These are phyloP conservation scores for Sparus aurata DNA, from an alignment of 2,797 vertebrate genomes.

Conservation along the genomic window DNA sequence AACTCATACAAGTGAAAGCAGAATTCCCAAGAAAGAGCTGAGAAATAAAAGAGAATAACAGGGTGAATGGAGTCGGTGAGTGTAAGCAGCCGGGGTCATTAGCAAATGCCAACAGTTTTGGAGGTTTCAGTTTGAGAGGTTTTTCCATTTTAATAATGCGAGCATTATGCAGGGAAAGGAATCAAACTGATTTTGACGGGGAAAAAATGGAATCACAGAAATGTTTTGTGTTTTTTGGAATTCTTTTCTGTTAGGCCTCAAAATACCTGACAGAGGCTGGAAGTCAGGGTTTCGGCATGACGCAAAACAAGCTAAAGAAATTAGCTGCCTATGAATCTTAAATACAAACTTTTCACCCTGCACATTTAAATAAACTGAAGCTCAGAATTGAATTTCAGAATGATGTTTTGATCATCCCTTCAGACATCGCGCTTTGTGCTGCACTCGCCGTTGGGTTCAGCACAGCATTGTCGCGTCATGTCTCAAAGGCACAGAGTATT, in stretches of 20 bases:
- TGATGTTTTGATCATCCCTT: too few relatives aligned
- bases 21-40: slow-evolving; percentile 4
- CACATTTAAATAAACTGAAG: background rate
- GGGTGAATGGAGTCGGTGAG: background rate
- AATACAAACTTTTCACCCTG: background rate
- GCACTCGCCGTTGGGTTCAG: too few relatives aligned
- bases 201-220: background rate
- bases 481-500: too few relatives aligned
- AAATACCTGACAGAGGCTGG: background rate
- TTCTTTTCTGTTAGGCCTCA: background rate
- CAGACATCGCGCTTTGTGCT: too few relatives aligned
- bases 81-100: background rate
- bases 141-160: background rate
- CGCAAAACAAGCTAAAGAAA: background rate
- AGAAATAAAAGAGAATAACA: background rate
- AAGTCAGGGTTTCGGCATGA: background rate
- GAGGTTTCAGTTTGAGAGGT: too few relatives aligned
- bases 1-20: background rate
- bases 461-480: too few relatives aligned
- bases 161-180: background rate
- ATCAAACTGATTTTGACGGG: background rate
- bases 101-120: background rate
- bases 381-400: too few relatives aligned
- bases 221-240: too few relatives aligned
- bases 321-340: too few relatives aligned